Conservation (phyloP, 2,888 invertebrate species). For the Listrodromus nycthemerus region DNA sequence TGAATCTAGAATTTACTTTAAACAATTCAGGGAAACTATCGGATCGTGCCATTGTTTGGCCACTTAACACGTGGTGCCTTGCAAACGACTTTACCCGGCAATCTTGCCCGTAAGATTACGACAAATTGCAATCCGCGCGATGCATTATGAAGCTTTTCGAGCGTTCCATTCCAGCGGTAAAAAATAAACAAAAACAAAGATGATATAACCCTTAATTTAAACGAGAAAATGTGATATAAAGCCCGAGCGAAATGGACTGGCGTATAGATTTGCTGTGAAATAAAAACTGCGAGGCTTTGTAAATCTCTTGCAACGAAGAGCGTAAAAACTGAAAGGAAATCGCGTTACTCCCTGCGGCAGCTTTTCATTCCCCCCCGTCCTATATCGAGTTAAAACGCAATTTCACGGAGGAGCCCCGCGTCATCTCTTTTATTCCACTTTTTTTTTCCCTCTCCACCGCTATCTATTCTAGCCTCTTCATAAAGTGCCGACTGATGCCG, state of each 20-base stretch:
- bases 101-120: not conserved
- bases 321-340: slow-evolving; percentile 46
- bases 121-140: not conserved
- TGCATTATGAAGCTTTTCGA: not conserved
- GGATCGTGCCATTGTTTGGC: too few species aligned
- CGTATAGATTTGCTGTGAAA: slow-evolving; percentile 46
- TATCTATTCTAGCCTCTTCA: slow-evolving; percentile 44
- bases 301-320: slow-evolving; percentile 13
- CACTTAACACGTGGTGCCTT: too few species aligned
- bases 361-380: slow-evolving; percentile 28
- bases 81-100: not conserved
- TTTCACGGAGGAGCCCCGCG: slow-evolving; percentile 61
- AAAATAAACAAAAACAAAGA: too few species aligned
- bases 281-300: slow-evolving; percentile 45
- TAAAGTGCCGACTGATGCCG: slow-evolving; percentile 60
- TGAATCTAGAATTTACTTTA: too few species aligned
- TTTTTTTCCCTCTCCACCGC: slow-evolving; percentile 8
- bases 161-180: not conserved
- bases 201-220: slow-evolving; percentile 21
- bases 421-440: slow-evolving; percentile 58
- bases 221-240: slow-evolving; percentile 37
- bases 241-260: slow-evolving; percentile 30
- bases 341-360: slow-evolving; percentile 30
- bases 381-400: slow-evolving; percentile 67
- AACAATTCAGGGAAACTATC: too few species aligned